Conservation (phyloP, 2,888 invertebrate species). For the Rhimphoctona megacephalus region DNA sequence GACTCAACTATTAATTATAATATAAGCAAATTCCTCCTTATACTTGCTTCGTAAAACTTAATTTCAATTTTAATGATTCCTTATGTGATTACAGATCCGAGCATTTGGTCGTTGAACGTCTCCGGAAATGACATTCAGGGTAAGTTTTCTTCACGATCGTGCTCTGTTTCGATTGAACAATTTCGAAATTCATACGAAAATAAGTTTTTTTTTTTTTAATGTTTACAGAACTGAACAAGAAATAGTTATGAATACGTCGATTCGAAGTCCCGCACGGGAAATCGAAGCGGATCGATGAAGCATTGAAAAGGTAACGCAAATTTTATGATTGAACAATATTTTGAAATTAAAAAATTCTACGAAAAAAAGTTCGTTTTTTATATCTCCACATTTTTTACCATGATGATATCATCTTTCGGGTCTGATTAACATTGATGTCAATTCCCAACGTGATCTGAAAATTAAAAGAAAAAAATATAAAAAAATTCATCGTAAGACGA, state of each 20-base stretch:
- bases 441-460: conserved; percentile 72
- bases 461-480: background rate
- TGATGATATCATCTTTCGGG: conserved; percentile 77
- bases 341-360: conserved; percentile 7
- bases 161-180: background rate
- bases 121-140: conserved; percentile 26
- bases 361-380: too few relatives aligned
- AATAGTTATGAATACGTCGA: conserved; percentile 47
- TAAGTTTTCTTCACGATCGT: conserved; percentile 3
- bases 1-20: conserved; percentile 15
- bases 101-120: conserved; percentile 64
- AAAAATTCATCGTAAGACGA: background rate
- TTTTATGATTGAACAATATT: background rate
- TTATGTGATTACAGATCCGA: conserved; percentile 70
- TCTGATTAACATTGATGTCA: conserved; percentile 74
- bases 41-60: conserved; percentile 7
- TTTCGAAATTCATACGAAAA: background rate
- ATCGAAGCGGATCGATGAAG: background rate
- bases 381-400: conserved; percentile 9
- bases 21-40: conserved; percentile 1
- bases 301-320: conserved; percentile 41
- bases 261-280: background rate
- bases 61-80: conserved; percentile 33
- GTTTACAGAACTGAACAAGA: conserved; percentile 31
- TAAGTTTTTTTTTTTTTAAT: background rate